Evolutionary conservation across 2,113 vertebrate species (phyloP).

Genomic region (Dasyprocta punctata): DNA sequence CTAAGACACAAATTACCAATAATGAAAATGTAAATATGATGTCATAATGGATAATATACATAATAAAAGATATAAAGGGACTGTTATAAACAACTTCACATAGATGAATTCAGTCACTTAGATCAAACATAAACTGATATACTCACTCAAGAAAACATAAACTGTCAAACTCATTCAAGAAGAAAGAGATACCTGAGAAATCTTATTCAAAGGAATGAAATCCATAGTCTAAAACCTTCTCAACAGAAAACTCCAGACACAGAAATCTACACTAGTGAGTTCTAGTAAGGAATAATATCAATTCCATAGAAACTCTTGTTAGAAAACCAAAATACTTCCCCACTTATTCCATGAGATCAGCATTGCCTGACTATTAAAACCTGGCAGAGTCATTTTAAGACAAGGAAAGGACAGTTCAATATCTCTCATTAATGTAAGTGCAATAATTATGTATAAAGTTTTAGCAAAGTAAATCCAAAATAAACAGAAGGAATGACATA

Average conservation of each 20-base stretch:
- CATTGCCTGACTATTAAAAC: background rate
- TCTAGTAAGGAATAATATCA: background rate
- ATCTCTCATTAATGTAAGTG: background rate
- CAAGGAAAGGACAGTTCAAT: background rate
- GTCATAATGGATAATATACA: background rate
- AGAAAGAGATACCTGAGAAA: background rate
- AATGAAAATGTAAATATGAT: background rate
- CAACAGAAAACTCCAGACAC: background rate
- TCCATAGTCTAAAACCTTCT: background rate
- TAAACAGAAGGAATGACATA: background rate
- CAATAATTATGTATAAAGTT: background rate
- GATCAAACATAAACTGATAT: background rate
- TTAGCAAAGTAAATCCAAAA: background rate
- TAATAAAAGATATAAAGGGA: background rate
- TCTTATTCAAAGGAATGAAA: background rate
- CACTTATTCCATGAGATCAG: background rate
- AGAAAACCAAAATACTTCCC: background rate
- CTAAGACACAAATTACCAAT: background rate
- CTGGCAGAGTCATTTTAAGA: background rate
- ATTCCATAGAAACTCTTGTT: background rate
- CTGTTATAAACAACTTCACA: background rate
- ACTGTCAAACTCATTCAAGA: background rate
- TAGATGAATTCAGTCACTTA: background rate
- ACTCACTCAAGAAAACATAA: background rate
- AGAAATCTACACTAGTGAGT: background rate